Evolutionary conservation across 2,797 vertebrate genomes (phyloP).

Genomic region (Sarcophilus harrisii): DNA sequence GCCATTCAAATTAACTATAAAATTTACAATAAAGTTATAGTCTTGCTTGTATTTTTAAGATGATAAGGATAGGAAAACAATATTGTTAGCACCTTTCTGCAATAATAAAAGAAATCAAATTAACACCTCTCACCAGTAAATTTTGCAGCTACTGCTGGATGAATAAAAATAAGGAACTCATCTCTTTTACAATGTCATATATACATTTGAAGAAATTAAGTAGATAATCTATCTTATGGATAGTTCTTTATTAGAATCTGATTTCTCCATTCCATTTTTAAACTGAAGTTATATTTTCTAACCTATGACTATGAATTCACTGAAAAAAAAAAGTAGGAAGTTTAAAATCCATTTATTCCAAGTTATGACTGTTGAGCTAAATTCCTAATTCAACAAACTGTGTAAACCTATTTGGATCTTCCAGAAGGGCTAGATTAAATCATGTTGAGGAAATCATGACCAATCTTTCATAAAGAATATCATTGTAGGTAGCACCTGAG

Average conservation of each 20-base stretch:
- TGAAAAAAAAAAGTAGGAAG: background rate
- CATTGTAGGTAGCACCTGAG: background rate
- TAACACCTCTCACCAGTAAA: background rate
- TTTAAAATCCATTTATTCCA: background rate
- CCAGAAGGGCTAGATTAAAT: background rate
- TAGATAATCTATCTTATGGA: background rate
- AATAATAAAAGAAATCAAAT: constrained; percentile 34
- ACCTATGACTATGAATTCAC: background rate
- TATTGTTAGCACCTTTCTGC: background rate
- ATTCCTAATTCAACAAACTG: constrained; percentile 7
- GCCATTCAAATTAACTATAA: constrained; percentile 17
- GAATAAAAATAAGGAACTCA: background rate
- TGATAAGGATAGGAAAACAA: background rate
- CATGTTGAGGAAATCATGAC: background rate
- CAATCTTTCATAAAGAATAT: background rate
- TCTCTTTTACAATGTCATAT: background rate
- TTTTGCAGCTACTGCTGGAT: background rate
- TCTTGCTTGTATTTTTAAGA: background rate
- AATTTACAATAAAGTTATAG: background rate
- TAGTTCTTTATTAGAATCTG: background rate
- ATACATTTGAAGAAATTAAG: background rate
- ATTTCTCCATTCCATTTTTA: background rate
- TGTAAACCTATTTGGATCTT: background rate
- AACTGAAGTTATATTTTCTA: constrained; percentile 13
- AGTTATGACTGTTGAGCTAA: background rate